Conservation (phyloP, 2,888 invertebrate species). For the Andrena marginata region DNA sequence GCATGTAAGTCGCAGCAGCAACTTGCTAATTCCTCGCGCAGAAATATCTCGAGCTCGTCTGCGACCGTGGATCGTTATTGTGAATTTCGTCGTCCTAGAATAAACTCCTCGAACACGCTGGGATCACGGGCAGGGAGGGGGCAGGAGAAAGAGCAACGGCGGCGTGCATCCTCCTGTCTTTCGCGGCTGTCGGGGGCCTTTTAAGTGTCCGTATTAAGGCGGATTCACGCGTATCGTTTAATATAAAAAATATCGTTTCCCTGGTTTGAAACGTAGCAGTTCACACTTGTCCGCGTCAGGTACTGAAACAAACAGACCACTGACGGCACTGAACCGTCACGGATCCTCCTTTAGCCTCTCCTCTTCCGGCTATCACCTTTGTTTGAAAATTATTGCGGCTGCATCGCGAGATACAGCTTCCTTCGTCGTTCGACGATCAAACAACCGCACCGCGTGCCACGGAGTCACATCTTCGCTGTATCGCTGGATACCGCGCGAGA, state of each 20-base stretch:
- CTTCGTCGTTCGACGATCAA: too few species aligned
- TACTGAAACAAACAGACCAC: too few species aligned
- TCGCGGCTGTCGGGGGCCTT: conserved; percentile 24
- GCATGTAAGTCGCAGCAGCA: conserved; percentile 51
- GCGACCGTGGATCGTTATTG: conserved; percentile 59
- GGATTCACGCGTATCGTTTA: too few species aligned
- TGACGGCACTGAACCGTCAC: too few species aligned
- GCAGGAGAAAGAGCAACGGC: conserved; percentile 19
- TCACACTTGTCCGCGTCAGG: too few species aligned
- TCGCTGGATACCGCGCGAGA: too few species aligned
- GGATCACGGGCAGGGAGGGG: background rate
- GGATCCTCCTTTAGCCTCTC: conserved; percentile 6
- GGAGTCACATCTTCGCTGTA: background rate
- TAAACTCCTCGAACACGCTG: conserved; percentile 53
- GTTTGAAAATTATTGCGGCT: conserved; percentile 28
- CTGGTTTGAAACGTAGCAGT: too few species aligned
- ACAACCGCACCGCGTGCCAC: background rate
- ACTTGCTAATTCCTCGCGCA: conserved; percentile 70
- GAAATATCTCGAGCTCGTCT: conserved; percentile 68
- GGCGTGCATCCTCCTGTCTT: conserved; percentile 10
- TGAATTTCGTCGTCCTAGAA: conserved; percentile 67
- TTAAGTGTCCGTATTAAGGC: conserved; percentile 42
- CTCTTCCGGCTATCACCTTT: conserved; percentile 16
- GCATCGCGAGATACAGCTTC: conserved; percentile 10
- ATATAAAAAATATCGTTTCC: too few species aligned